Conservation (phyloP, 1,140 invertebrate genomes). For the Lanistes nyassanus region DNA sequence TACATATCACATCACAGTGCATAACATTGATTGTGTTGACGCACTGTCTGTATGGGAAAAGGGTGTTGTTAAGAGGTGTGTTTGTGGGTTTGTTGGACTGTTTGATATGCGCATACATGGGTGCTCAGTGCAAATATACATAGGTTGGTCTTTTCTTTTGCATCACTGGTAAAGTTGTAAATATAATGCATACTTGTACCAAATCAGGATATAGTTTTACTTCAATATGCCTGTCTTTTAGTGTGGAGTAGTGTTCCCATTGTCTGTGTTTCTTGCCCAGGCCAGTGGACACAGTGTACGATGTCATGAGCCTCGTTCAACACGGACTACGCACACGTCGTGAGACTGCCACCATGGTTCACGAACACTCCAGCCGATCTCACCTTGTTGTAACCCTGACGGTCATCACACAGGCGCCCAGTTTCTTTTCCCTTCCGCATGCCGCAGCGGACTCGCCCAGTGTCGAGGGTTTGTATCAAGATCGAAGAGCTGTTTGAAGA, state of each 20-base stretch:
- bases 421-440: constrained; percentile 46
- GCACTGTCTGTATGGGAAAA: too few species aligned
- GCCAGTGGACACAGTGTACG: constrained; percentile 50
- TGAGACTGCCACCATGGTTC: constrained; percentile 60
- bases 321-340: constrained; percentile 52
- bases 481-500: too few species aligned
- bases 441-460: neutral
- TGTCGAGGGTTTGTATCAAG: constrained; percentile 31
- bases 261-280: constrained; percentile 32
- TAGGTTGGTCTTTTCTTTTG: neutral
- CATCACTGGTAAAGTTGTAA: too few species aligned
- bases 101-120: too few species aligned
- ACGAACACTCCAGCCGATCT: constrained; percentile 69
- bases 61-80: too few species aligned
- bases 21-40: too few species aligned
- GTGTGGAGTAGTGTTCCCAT: constrained; percentile 2
- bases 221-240: neutral
- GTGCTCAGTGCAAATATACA: too few species aligned
- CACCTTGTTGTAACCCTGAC: constrained; percentile 74
- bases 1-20: too few species aligned
- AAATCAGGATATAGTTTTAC: neutral
- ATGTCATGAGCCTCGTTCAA: constrained; percentile 59
- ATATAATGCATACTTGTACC: too few species aligned
- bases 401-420: constrained; percentile 51
- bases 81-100: too few species aligned